Conservation (phyloP, 2,888 invertebrate genomes). For the Cenopis cana region DNA sequence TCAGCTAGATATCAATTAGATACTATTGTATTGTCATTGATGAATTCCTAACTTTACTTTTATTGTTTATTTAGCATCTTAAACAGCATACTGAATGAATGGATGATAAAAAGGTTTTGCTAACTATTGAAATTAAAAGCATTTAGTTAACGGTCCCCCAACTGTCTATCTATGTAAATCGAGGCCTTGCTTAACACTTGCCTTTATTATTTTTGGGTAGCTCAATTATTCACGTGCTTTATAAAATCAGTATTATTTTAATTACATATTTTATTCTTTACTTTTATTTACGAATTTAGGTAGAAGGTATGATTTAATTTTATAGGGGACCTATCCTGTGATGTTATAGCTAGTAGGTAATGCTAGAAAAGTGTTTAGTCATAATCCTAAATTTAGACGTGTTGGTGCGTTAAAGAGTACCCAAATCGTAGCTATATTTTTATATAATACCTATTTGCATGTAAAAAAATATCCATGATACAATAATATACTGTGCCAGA, state of each 20-base stretch:
- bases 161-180: neutral
- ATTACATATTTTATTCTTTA: conserved; percentile 21
- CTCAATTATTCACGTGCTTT: conserved; percentile 25
- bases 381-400: conserved; percentile 21
- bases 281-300: conserved; percentile 24
- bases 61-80: neutral
- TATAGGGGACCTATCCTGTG: conserved; percentile 60
- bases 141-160: conserved; percentile 30
- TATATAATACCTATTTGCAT: conserved; percentile 2
- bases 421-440: conserved; percentile 15
- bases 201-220: neutral
- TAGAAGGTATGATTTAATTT: conserved; percentile 38
- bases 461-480: too few species aligned
- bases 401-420: conserved; percentile 13
- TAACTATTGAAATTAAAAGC: neutral
- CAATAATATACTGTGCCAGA: too few species aligned
- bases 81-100: neutral
- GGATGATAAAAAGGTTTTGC: conserved; percentile 1
- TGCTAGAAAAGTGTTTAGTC: conserved; percentile 29
- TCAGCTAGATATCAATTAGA: too few species aligned
- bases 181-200: conserved; percentile 12
- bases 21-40: neutral
- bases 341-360: conserved; percentile 63
- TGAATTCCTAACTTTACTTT: neutral
- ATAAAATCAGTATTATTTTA: conserved; percentile 47